Conservation (phyloP, 2,888 invertebrate genomes). For the Drosophila infuscata region DNA sequence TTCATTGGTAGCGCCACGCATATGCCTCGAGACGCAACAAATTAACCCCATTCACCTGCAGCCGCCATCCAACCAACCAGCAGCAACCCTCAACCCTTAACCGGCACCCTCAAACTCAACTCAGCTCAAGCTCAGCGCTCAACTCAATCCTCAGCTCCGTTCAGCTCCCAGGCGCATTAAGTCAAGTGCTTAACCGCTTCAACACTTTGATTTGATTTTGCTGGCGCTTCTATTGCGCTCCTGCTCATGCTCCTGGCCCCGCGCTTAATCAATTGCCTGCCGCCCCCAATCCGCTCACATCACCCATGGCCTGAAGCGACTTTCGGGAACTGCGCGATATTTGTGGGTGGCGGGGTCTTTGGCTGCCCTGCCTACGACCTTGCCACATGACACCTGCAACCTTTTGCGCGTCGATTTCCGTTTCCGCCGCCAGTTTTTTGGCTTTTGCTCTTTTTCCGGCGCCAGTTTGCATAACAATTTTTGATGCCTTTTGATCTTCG, state of each 20-base stretch:
- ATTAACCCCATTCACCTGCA: conserved; percentile 75
- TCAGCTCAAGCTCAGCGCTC: conserved; percentile 15
- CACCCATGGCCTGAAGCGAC: not conserved
- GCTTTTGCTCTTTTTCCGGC: conserved; percentile 53
- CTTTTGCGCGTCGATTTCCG: conserved; percentile 82
- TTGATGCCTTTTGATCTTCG: conserved; percentile 81
- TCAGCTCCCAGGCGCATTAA: conserved; percentile 27
- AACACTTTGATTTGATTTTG: conserved; percentile 81
- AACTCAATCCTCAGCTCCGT: not conserved
- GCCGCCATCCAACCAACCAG: conserved; percentile 16
- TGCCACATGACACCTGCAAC: conserved; percentile 81
- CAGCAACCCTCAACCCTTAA: conserved; percentile 52
- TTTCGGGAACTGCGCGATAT: conserved; percentile 30
- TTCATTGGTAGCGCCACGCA: conserved; percentile 66
- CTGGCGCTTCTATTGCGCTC: conserved; percentile 36
- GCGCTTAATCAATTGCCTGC: conserved; percentile 71
- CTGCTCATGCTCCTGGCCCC: conserved; percentile 21
- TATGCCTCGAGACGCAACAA: conserved; percentile 75
- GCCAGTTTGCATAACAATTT: conserved; percentile 48
- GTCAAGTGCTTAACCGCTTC: conserved; percentile 75
- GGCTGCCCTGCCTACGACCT: conserved; percentile 45
- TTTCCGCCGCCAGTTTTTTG: conserved; percentile 69
- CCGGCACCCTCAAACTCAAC: conserved; percentile 8
- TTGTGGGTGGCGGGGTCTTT: not conserved
- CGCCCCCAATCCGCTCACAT: not conserved